Conservation (phyloP, 2,113 vertebrate genomes). For the Chroicocephalus ridibundus region DNA sequence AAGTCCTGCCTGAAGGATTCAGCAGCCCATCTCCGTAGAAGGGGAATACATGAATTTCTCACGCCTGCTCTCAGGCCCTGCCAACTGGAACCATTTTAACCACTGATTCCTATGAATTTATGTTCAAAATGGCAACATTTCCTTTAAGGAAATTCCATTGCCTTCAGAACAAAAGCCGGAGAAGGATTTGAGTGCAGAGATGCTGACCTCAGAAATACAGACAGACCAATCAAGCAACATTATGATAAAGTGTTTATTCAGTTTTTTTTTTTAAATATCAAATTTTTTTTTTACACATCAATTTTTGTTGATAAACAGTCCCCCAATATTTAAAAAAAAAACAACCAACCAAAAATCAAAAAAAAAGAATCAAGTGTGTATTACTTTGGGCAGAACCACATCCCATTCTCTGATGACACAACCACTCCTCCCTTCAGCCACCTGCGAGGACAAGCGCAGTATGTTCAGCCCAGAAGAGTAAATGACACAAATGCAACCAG, state of each 20-base stretch:
- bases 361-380: constrained; percentile 52
- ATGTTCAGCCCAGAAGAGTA: constrained; percentile 48
- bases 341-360: background rate
- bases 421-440: constrained; percentile 12
- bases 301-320: constrained; percentile 58
- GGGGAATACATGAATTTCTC: background rate
- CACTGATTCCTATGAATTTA: background rate
- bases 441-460: background rate
- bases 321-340: constrained; percentile 38
- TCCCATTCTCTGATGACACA: constrained; percentile 47
- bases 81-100: background rate
- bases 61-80: background rate
- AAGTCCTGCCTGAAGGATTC: background rate
- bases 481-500: constrained; percentile 53
- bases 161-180: background rate
- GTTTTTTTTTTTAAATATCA: constrained; percentile 62
- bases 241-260: constrained; percentile 65
- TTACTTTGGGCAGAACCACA: constrained; percentile 67
- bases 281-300: constrained; percentile 60
- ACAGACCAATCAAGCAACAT: constrained; percentile 15
- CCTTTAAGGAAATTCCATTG: background rate
- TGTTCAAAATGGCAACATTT: background rate
- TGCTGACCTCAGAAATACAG: background rate
- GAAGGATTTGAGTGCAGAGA: background rate
- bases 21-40: background rate